Base-by-base conservation (phyloP, 2,888 invertebrate genomes). In the Drosophila prostipennis region DNA sequence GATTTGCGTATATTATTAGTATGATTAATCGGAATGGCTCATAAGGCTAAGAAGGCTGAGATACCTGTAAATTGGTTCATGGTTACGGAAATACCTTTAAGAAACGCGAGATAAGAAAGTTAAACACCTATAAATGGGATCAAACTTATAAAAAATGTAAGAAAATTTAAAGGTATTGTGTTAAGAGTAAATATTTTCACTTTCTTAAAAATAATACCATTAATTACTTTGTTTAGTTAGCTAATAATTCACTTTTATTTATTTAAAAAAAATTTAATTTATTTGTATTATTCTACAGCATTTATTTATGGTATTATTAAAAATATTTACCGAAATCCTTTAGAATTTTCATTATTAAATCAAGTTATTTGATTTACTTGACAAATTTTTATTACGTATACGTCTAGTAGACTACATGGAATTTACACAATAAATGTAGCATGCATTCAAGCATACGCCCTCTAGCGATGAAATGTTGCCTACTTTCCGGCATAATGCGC, bases 1-100 rank as follows among this genome's bases (percentile, higher is more conserved):
- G 49, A 51, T 10, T 6, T 37, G 16, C 11, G 10, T 16, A n/a
- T 57, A 19, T 54, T 14, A 8, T 29, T n/a, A 19, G 53, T n/a
- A 32, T 54, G 55, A 54, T 19, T 58, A 58, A 58, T 55, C 32
- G 8, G 40, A 32, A 23, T 48, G 34, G 48, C 16, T 48, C 16
- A 48, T 58, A 23, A 32, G 1, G 2, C 16, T 4, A 32, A 6
- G 14, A 14, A 32, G 11, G 29, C 32, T 5, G 11, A 7, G 10
- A 39, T 29, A 11, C 13, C 37, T 19, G 8, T 1, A 40, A 54
- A 54, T 6, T 29, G 32, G 26, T 6, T 29, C 57, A 53, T 11
- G 37, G 37, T 8, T 37, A 10, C 1, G 16, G n/a, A 26, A n/a
- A 3, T 16, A 7, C 6, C 5, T 23, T 19, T 11, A 46, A 34